A percentile compares a stretch with the other conserved stretches of the same genome.
phyloP scores from a whole-genome alignment of 2,113 vertebrate genomes.

The Callospermophilus lateralis region DNA sequence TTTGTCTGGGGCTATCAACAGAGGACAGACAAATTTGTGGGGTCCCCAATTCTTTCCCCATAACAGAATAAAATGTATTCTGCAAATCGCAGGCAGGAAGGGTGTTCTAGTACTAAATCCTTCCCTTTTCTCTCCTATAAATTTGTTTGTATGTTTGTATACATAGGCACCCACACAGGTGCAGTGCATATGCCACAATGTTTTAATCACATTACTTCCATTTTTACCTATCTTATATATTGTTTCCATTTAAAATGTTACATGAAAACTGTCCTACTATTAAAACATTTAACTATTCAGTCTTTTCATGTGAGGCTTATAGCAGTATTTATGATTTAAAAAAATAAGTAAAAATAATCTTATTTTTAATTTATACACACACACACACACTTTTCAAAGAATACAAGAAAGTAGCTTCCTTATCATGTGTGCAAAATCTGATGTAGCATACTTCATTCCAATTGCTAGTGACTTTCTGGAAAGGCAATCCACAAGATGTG shows the following conservation, averaged over 20 bases:
- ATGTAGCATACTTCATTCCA: constrained; percentile 20
- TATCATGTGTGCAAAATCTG: background rate
- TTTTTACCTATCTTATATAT: background rate
- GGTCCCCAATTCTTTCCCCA: background rate
- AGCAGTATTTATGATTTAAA: background rate
- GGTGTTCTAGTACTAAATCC: background rate
- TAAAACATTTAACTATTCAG: background rate
- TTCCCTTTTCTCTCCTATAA: background rate
- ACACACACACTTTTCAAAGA: background rate
- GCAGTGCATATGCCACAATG: background rate
- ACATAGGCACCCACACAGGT: background rate
- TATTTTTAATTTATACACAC: background rate
- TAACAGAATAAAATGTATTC: background rate
- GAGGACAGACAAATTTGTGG: background rate
- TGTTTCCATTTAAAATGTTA: background rate
- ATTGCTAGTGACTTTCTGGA: constrained; percentile 48
- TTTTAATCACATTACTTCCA: background rate
- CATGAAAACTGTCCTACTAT: background rate
- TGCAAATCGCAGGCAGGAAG: background rate
- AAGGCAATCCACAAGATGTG: constrained; percentile 35
- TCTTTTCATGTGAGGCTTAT: background rate
- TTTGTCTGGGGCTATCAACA: background rate
- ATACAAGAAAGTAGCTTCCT: background rate
- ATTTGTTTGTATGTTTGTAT: background rate
- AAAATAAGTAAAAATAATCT: background rate